Base-by-base conservation (phyloP, 2,888 invertebrate species). In the Plemyria rubiginata region DNA sequence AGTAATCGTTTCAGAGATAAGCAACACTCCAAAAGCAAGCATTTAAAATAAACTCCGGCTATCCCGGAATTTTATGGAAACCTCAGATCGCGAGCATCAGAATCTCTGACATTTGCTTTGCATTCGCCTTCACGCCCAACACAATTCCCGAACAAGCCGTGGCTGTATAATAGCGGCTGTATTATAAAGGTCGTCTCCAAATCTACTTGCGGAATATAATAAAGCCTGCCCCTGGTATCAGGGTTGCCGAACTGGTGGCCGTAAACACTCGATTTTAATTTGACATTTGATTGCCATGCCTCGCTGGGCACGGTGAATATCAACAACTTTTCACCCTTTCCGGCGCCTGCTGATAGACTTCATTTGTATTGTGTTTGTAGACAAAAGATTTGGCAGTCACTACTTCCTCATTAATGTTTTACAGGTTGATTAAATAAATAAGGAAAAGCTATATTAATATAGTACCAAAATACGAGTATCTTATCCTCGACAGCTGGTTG, bases 31-130 rank as follows among this genome's bases (percentile, higher is more conserved):
- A 29, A 56, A 41, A 4, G 22, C 40, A 11, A 45, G 45, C 45
- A 29, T 52, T 43, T n/a, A 56, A 43, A 62, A 57, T 45, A 62
- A 60, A 54, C 63, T 65, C 38, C 40, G 11, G 36, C 16, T 51
- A 54, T 15, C 55, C 64, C 16, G 45, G 54, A 43, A 13, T 57
- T 51, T 48, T 40, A 50, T 8, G 50, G 40, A 29, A 41, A 32
- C 46, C 32, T 11, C 41, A 49, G 55, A 53, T 45, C 46, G 43
- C 43, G 16, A 53, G 57, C 72, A 66, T 71, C 66, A 66, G 62
- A 72, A 75, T 77, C 74, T 74, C 70, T 79, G 81, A 77, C 82
- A 82, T 84, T 83, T 75, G 75, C 73, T 68, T 60, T 71, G 71
- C 65, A 62, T 70, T 40, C 54, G 54, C 54, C 38, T 54, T 65